A percentile compares a stretch with the other conserved stretches of the same genome.
Evolutionary conservation across 2,797 vertebrate genomes (phyloP).

Genomic region (Myotis pilosus): DNA sequence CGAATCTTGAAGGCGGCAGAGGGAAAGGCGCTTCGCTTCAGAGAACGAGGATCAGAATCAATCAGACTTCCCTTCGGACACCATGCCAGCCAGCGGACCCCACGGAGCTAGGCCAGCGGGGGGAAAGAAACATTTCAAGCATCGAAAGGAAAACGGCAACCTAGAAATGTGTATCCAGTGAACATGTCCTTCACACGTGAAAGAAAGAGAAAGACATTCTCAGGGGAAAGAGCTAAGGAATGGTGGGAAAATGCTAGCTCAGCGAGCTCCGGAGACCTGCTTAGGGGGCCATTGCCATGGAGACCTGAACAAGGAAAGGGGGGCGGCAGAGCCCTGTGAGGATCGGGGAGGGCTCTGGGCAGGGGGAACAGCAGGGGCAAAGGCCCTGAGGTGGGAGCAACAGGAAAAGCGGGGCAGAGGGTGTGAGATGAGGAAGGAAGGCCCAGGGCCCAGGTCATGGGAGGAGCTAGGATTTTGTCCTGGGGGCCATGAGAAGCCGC

Average conservation of each 20-base stretch:
- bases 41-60: not conserved
- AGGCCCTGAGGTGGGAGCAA: not conserved
- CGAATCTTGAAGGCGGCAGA: not conserved
- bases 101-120: too few species aligned
- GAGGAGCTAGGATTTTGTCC: not conserved
- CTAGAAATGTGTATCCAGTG: not conserved
- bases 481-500: not conserved
- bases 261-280: not conserved
- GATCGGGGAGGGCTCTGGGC: not conserved
- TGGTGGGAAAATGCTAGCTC: accelerated
- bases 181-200: not conserved
- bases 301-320: not conserved
- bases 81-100: not conserved
- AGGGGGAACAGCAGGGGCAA: not conserved
- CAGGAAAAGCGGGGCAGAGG: not conserved
- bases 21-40: not conserved
- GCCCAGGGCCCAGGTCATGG: accelerated
- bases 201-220: not conserved
- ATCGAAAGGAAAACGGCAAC: not conserved
- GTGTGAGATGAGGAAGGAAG: not conserved
- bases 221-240: not conserved
- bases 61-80: not conserved
- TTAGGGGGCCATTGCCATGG: not conserved
- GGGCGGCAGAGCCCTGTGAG: too few species aligned
- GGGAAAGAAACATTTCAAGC: not conserved